Base-by-base conservation (phyloP, 1,140 invertebrate genomes). In the Mizuhopecten yessoensis region DNA sequence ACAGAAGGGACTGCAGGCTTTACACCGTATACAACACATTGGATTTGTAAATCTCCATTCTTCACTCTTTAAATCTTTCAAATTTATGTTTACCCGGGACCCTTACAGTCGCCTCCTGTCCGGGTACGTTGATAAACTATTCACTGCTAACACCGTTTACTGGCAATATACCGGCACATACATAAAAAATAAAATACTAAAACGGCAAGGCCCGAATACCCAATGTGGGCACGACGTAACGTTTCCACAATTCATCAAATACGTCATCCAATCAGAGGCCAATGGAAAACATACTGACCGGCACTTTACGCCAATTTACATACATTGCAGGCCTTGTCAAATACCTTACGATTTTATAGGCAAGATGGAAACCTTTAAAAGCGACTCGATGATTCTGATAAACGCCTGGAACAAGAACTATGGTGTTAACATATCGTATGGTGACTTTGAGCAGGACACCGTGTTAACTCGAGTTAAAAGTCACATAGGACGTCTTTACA, bases 171-270 rank as follows among this genome's bases (percentile, higher is more conserved):
- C 34, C 17, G 92, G 93, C 0, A 88, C 0, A 36, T 87, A 86
- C 33, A 88, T 92, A 23, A 57, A 87, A 57, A 34, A 42, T 20
- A 91, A 86, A 11, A 36, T 92, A 13, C 39, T 87, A 5, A 90
- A 91, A 3, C 75, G 91, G 23, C 15, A 57, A 13, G 34, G 42
- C 3, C 45, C 33, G 20, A 90, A 90, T 49, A 7, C 88, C 7
- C 36, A 87, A 39, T 93, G 93, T 90, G 93, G 93, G 7, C 90
- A 93, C 20, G 91, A 94, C 39, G 87, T 93, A 15, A 94, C 91
- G 87, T 94, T 94, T 87, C 89, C 91, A 0, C 93, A 94, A 89
- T 94, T 94, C 34, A 88, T 94, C 33, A 91, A 93, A 89, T 94
- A 94, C 57, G 75, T 94, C 10, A 89, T 94, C 13, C 9, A 88